phyloP scores from a whole-genome alignment of 1,140 invertebrate genomes.

The Musca vetustissima region DNA sequence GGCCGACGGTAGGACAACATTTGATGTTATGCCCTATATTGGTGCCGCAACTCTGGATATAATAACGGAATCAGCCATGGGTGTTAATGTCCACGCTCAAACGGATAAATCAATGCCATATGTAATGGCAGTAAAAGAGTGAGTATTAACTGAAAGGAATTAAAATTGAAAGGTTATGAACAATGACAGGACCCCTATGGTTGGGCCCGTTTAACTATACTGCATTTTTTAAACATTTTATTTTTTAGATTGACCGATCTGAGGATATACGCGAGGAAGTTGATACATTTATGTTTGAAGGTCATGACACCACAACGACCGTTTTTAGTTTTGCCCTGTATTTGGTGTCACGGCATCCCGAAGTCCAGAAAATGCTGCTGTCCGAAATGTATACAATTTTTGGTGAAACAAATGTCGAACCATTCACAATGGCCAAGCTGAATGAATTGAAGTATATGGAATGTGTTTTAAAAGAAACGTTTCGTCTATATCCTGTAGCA shows the following conservation, averaged over 20 bases:
- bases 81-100: constrained; percentile 68
- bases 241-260: neutral
- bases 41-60: constrained; percentile 25
- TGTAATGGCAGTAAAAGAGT: constrained; percentile 68
- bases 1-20: constrained; percentile 28
- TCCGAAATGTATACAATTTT: constrained; percentile 64
- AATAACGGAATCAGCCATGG: constrained; percentile 38
- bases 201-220: no score
- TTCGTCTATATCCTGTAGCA: constrained; percentile 69
- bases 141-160: constrained; percentile 35
- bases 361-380: constrained; percentile 63
- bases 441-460: constrained; percentile 56
- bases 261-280: no score
- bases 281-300: constrained; percentile 62
- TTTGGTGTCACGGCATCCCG: constrained; percentile 51
- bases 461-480: constrained; percentile 65
- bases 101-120: constrained; percentile 68
- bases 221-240: no score
- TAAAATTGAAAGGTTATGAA: no score
- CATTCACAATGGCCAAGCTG: constrained; percentile 34
- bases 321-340: no score
- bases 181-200: no score
- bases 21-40: constrained; percentile 25
- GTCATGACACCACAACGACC: no score
- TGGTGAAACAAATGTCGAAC: constrained; percentile 46